A percentile compares a stretch with the other conserved stretches of the same genome.
These are phyloP conservation scores for Aproaerema taeniolella DNA, from an alignment of 2,888 invertebrate genomes.

Conservation along the genomic window DNA sequence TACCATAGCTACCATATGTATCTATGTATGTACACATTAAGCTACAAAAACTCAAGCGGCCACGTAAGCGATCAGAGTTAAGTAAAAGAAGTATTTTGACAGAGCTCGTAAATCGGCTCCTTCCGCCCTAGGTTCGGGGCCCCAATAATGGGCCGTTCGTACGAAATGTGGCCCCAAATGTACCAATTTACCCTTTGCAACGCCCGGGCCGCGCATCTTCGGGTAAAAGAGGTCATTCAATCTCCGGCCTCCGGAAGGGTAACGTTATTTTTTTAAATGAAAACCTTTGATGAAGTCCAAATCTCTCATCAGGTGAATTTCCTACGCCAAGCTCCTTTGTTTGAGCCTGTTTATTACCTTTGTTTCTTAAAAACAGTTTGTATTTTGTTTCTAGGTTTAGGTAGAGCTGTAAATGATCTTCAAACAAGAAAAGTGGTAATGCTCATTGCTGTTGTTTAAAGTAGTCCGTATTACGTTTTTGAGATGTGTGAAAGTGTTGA, in stretches of 20 bases:
- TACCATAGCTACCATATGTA: no score
- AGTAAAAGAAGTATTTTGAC: constrained; percentile 31
- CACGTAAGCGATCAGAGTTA: constrained; percentile 16
- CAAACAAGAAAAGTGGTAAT: no score
- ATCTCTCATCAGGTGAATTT: constrained; percentile 16
- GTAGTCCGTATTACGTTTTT: no score
- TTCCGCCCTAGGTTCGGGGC: constrained; percentile 36
- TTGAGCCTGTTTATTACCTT: not conserved
- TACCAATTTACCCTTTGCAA: constrained; percentile 51
- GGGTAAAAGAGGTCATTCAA: constrained; percentile 43
- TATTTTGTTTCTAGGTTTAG: no score
- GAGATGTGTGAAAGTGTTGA: no score
- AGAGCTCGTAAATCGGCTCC: constrained; percentile 34
- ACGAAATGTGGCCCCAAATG: constrained; percentile 48
- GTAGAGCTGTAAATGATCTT: no score
- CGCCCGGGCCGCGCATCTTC: constrained; percentile 31
- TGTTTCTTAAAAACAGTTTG: not conserved
- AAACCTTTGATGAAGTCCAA: constrained; percentile 32
- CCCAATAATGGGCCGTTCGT: constrained; percentile 46
- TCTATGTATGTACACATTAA: no score
- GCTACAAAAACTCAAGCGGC: not conserved
- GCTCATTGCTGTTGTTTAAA: no score
- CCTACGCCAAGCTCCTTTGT: not conserved
- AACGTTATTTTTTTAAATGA: constrained; percentile 48
- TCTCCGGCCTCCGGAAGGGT: constrained; percentile 40